Conservation (phyloP, 2,888 invertebrate genomes). For the Thereva unica region DNA sequence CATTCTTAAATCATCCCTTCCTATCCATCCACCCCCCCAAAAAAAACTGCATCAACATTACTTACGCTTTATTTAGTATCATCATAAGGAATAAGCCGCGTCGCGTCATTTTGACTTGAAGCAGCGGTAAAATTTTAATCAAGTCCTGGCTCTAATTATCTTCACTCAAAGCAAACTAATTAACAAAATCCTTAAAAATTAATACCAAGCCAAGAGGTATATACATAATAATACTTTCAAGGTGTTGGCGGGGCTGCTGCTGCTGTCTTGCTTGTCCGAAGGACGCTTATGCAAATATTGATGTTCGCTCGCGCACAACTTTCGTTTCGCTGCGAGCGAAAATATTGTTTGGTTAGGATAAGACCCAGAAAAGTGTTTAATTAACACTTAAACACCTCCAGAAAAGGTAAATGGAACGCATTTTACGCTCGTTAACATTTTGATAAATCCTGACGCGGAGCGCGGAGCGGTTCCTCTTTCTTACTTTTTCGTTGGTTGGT, state of each 20-base stretch:
- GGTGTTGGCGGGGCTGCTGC: slow-evolving; percentile 12
- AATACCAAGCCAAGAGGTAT: background rate
- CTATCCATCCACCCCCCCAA: no score
- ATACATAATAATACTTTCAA: no score
- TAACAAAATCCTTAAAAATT: slow-evolving; percentile 33
- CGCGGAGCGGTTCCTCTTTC: background rate
- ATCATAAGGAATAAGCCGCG: no score
- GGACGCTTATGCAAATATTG: slow-evolving; percentile 34
- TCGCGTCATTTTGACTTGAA: slow-evolving; percentile 7
- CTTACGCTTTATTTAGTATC: no score
- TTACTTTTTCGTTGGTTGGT: no score
- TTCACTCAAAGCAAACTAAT: slow-evolving; percentile 31
- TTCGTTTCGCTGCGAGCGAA: slow-evolving; percentile 3
- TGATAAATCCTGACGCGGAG: background rate
- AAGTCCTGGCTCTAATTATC: slow-evolving; percentile 31
- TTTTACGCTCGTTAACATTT: background rate
- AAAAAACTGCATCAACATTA: no score
- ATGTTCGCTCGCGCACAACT: slow-evolving; percentile 16
- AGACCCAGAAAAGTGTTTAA: slow-evolving; percentile 16
- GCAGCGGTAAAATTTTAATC: slow-evolving; percentile 31
- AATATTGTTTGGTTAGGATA: slow-evolving; percentile 31
- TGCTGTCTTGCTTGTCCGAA: slow-evolving; percentile 21
- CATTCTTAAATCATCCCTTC: no score
- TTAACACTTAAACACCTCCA: slow-evolving; percentile 21
- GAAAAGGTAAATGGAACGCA: slow-evolving; percentile 10